Base-by-base conservation (phyloP, 1,140 invertebrate genomes). In the Ceratosolen fusciceps region DNA sequence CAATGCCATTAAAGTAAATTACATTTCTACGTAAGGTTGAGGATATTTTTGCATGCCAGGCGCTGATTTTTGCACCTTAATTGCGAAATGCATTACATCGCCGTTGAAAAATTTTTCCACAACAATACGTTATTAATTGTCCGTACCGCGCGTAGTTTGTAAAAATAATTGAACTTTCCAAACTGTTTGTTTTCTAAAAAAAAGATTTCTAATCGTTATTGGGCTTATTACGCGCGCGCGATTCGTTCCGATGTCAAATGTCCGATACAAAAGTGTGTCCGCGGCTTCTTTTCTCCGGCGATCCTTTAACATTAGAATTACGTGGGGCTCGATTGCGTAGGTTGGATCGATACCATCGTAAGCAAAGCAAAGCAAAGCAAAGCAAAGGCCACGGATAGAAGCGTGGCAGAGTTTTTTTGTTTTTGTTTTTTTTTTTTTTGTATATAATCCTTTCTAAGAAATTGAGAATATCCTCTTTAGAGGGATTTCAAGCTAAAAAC, bases 181-280 rank as follows among this genome's bases (percentile, higher is more conserved):
- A 65, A 65, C 5, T 8, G 31, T 65, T 65, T 65, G 60, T 65
- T 65, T 65, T 37, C 31, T 34, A 65, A n/a, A n/a, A n/a, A n/a
- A n/a, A n/a, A n/a, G 21, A 65, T 65, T 37, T 65, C 60, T 37
- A 65, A 65, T 37, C 21, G n/a, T 1, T 2, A n/a, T n/a, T n/a
- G n/a, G n/a, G n/a, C n/a, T n/a, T n/a, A n/a, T n/a, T n/a, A n/a
- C n/a, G n/a, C n/a, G n/a, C n/a, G n/a, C n/a, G n/a, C n/a, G n/a
- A n/a, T n/a, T n/a, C n/a, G n/a, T n/a, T n/a, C n/a, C n/a, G n/a
- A n/a, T n/a, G n/a, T n/a, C n/a, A n/a, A n/a, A n/a, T n/a, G n/a
- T n/a, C n/a, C n/a, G n/a, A n/a, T n/a, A n/a, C n/a, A 65, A 65
- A 65, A 65, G n/a, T 65, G 34, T n/a, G 37, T 8, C 37, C 37